Evolutionary conservation across 2,113 vertebrate genomes (phyloP).

Genomic region (Bettongia penicillata): DNA sequence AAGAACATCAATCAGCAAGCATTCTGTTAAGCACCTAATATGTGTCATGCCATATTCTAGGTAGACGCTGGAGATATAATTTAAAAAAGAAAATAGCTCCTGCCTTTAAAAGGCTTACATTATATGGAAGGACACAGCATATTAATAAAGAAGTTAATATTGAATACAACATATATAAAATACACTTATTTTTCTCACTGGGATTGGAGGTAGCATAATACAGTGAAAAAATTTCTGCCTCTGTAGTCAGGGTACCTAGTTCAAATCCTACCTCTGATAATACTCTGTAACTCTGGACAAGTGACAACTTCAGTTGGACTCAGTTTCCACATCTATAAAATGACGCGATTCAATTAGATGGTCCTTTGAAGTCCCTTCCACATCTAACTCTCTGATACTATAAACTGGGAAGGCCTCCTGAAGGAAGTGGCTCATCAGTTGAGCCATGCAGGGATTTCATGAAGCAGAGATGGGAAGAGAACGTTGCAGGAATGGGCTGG

Average conservation of each 20-base stretch:
- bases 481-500: not conserved
- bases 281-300: not conserved
- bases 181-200: not conserved
- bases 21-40: not conserved
- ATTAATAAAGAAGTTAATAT: not conserved
- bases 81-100: not conserved
- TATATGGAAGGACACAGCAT: not conserved
- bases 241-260: not conserved
- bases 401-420: not conserved
- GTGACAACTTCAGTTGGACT: not conserved
- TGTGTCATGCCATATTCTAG: not conserved
- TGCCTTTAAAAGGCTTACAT: not conserved
- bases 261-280: not conserved
- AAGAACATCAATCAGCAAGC: not conserved
- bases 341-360: not conserved
- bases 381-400: not conserved
- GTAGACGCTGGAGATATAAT: not conserved
- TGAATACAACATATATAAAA: not conserved
- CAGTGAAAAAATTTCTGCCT: not conserved
- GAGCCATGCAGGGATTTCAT: not conserved
- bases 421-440: not conserved
- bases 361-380: not conserved
- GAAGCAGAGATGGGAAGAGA: not conserved
- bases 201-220: not conserved
- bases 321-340: not conserved